These are phyloP conservation scores for Synanthedon formicaeformis DNA, from an alignment of 2,888 invertebrate genomes.

Conservation along the genomic window DNA sequence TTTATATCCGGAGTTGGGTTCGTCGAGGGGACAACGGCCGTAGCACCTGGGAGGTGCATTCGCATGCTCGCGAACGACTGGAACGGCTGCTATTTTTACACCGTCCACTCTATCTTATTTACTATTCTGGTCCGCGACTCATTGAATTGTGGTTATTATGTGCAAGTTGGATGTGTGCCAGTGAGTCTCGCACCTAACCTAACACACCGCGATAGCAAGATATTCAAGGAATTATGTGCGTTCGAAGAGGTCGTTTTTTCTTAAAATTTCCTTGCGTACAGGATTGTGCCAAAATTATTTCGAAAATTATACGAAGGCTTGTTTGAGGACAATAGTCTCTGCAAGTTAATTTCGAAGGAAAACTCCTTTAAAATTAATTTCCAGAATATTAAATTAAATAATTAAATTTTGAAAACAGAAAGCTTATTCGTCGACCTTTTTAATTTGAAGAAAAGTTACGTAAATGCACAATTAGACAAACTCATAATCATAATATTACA, in stretches of 20 bases:
- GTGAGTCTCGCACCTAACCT: conserved; percentile 51
- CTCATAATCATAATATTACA: no score
- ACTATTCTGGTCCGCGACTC: conserved; percentile 70
- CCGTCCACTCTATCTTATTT: conserved; percentile 67
- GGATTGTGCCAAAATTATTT: no score
- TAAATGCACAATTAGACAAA: no score
- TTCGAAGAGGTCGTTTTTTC: no score
- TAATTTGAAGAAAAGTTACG: no score
- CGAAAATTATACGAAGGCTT: no score
- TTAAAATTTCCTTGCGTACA: no score
- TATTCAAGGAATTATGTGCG: conserved; percentile 52
- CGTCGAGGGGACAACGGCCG: conserved; percentile 49
- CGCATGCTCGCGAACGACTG: conserved; percentile 52
- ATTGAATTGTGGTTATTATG: conserved; percentile 72
- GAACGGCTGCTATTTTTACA: conserved; percentile 65
- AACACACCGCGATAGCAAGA: conserved; percentile 56
- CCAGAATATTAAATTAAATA: no score
- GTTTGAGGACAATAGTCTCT: neutral
- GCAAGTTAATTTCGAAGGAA: neutral
- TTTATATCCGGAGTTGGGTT: neutral
- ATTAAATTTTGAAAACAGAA: no score
- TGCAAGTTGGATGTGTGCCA: conserved; percentile 67
- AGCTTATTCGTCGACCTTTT: no score
- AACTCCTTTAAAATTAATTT: neutral
- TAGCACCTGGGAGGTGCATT: conserved; percentile 59